A percentile compares a stretch with the other conserved stretches of the same genome.
phyloP scores from a whole-genome alignment of 1,140 invertebrate genomes.

The Drosophila burlai region DNA sequence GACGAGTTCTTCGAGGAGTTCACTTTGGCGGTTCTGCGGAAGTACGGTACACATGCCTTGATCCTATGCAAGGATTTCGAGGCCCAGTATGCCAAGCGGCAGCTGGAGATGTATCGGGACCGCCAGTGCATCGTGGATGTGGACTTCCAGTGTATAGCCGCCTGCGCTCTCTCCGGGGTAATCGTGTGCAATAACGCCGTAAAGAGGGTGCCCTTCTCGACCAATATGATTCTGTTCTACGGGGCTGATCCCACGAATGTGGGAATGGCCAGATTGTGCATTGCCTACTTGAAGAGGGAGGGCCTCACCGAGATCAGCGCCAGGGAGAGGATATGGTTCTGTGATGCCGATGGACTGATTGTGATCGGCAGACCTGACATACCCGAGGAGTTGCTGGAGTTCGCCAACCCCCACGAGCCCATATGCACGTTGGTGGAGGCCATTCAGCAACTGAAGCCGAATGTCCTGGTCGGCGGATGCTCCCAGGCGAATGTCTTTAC shows the following conservation, averaged over 20 bases:
- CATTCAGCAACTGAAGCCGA: constrained; percentile 92
- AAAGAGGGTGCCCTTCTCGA: constrained; percentile 91
- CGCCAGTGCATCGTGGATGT: constrained; percentile 98
- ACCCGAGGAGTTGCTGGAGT: constrained; percentile 91
- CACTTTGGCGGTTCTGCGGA: constrained; percentile 87
- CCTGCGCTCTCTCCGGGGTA: constrained; percentile 96
- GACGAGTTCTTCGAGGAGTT: constrained; percentile 97
- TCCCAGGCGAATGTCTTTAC: constrained; percentile 95
- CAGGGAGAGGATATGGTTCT: constrained; percentile 90
- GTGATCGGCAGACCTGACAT: constrained; percentile 91
- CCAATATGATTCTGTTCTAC: constrained; percentile 95
- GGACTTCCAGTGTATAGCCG: constrained; percentile 96
- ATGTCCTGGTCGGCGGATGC: constrained; percentile 94
- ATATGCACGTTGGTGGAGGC: constrained; percentile 91
- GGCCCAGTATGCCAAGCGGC: constrained; percentile 94
- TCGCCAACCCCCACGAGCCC: constrained; percentile 90
- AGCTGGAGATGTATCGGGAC: constrained; percentile 94
- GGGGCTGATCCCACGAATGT: constrained; percentile 96
- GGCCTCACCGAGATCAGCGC: constrained; percentile 91
- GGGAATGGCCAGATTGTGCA: constrained; percentile 94
- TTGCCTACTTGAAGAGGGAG: constrained; percentile 94
- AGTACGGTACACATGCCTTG: constrained; percentile 93
- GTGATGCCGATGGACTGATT: constrained; percentile 89
- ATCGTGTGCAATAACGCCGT: constrained; percentile 91
- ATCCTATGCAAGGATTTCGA: constrained; percentile 98